Conservation (phyloP, 2,113 vertebrate genomes). For the Laterallus jamaicensis region DNA sequence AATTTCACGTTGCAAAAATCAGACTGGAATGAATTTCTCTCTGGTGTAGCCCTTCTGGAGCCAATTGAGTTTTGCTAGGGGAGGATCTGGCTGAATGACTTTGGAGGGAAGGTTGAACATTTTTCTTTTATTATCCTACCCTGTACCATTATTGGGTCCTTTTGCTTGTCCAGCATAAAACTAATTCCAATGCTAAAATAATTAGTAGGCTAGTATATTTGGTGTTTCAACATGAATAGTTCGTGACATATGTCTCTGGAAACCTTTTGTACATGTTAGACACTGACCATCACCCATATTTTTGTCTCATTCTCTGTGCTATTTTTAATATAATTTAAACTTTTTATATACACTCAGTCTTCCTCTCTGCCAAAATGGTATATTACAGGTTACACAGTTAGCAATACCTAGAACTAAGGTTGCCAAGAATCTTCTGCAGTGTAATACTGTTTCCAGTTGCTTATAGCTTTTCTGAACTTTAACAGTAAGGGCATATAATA, state of each 20-base stretch:
- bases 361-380: conserved; percentile 21
- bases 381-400: conserved; percentile 23
- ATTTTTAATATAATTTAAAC: conserved; percentile 13
- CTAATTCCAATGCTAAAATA: conserved; percentile 52
- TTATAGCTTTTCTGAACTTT: neutral
- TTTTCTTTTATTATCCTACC: conserved; percentile 56
- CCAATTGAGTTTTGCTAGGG: conserved; percentile 24
- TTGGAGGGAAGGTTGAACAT: conserved; percentile 37
- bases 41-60: conserved; percentile 38
- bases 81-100: conserved; percentile 24
- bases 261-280: conserved; percentile 17
- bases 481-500: neutral
- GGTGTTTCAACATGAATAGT: neutral
- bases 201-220: conserved; percentile 28
- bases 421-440: conserved; percentile 19
- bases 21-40: conserved; percentile 1
- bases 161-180: conserved; percentile 15
- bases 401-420: neutral
- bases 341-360: neutral
- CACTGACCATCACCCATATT: neutral
- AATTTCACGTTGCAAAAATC: conserved; percentile 5
- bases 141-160: conserved; percentile 19
- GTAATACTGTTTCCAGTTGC: conserved; percentile 2
- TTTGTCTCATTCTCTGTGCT: neutral
- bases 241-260: conserved; percentile 18